Evolutionary conservation across 2,113 vertebrate genomes (phyloP).

Genomic region (Oostethus manadensis): DNA sequence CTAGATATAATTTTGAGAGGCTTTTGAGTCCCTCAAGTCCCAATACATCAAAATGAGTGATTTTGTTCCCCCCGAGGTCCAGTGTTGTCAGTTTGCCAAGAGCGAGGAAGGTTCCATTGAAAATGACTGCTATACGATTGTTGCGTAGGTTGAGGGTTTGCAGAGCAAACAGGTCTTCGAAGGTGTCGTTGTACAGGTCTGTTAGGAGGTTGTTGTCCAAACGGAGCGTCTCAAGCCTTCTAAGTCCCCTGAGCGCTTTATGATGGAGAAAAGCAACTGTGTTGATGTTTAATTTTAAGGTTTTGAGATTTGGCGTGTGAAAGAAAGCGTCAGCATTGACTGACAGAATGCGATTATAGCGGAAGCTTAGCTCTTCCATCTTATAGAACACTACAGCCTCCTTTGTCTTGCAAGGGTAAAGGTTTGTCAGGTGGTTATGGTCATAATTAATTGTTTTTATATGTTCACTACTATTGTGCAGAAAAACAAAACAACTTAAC

Average conservation of each 20-base stretch:
- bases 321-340: conserved; percentile 54
- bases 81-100: conserved; percentile 64
- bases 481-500: conserved; percentile 45
- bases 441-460: conserved; percentile 58
- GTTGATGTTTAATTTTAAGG: conserved; percentile 75
- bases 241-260: conserved; percentile 63
- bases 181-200: conserved; percentile 60
- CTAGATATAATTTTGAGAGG: conserved; percentile 74
- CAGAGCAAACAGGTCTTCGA: conserved; percentile 67
- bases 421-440: conserved; percentile 64
- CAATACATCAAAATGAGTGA: conserved; percentile 47
- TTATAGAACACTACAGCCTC: rapidly evolving
- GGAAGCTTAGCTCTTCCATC: conserved; percentile 62
- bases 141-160: conserved; percentile 74
- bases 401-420: conserved; percentile 28
- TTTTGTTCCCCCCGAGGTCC: conserved; percentile 79
- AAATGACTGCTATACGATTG: conserved; percentile 78
- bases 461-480: rapidly evolving
- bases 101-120: conserved; percentile 57
- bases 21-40: conserved; percentile 68
- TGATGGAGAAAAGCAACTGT: conserved; percentile 65
- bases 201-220: conserved; percentile 82
- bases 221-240: conserved; percentile 62
- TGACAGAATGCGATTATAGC: conserved; percentile 76
- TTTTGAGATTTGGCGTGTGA: conserved; percentile 54